Percentiles rank a stretch among this genome's conserved stretches.
Evolutionary conservation across 30 jellyfish, hydroid and myxozoan species (phyloP).

Genomic region (Aurelia sp.): DNA sequence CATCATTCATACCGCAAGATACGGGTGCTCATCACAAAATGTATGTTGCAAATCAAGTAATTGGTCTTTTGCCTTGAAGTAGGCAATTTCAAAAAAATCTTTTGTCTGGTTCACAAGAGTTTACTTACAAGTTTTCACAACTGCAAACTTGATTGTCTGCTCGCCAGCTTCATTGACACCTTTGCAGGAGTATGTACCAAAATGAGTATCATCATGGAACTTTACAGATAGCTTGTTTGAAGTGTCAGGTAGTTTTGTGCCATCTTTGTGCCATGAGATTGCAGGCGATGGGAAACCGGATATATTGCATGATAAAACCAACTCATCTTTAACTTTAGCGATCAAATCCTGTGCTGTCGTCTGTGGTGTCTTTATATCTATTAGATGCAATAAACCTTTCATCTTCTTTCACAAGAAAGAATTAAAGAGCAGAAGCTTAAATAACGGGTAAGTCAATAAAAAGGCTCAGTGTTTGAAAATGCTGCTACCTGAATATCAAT

Average conservation of each 20-base stretch:
- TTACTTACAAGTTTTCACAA: slow-evolving; percentile 26
- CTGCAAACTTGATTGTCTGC: background rate
- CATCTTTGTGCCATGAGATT: slow-evolving; percentile 37
- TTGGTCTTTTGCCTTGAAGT: too few species aligned
- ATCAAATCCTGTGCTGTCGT: background rate
- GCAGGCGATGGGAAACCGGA: slow-evolving; percentile 37
- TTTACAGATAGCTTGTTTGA: background rate
- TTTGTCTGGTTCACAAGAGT: too few species aligned
- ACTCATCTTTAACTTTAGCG: background rate
- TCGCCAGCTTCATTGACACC: slow-evolving; percentile 53
- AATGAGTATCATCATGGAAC: slow-evolving; percentile 12
- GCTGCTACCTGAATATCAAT: too few species aligned
- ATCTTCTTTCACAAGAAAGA: too few species aligned
- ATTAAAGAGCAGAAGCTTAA: too few species aligned
- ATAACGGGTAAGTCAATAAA: too few species aligned
- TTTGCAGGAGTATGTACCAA: slow-evolving; percentile 53
- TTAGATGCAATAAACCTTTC: too few species aligned
- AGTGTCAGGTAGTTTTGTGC: background rate
- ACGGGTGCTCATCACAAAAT: too few species aligned
- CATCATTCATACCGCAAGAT: too few species aligned
- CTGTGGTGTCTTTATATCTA: slow-evolving; percentile 14
- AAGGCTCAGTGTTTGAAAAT: too few species aligned
- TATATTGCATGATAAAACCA: slow-evolving; percentile 14
- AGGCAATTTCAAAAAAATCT: too few species aligned
- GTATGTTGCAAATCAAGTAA: too few species aligned